Evolutionary conservation across 2,797 vertebrate genomes (phyloP).

Genomic region (Capromys pilorides): DNA sequence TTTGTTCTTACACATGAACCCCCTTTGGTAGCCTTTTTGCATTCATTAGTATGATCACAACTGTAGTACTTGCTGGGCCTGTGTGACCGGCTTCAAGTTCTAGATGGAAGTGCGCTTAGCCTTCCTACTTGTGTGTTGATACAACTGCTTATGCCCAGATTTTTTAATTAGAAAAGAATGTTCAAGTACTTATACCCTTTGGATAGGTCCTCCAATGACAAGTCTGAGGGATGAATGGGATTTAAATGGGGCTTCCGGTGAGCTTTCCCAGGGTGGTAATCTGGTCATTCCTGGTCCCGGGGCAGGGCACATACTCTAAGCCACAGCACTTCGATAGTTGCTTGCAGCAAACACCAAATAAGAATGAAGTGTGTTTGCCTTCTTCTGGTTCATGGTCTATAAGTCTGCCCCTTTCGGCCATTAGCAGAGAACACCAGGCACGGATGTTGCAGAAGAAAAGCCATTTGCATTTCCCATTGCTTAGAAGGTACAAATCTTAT

Average conservation of each 20-base stretch:
- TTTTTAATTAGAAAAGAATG: neutral
- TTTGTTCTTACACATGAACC: neutral
- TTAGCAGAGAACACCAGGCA: constrained; percentile 20
- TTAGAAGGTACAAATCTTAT: constrained; percentile 47
- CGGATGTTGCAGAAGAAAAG: neutral
- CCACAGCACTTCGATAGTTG: neutral
- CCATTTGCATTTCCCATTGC: constrained; percentile 47
- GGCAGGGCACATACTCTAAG: neutral
- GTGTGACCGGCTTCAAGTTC: neutral
- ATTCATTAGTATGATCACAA: neutral
- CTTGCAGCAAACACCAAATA: neutral
- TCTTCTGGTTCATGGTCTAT: neutral
- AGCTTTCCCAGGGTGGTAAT: neutral
- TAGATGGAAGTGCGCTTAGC: too few species aligned
- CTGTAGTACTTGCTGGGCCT: neutral
- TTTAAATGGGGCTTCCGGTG: neutral
- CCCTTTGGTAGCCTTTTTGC: neutral
- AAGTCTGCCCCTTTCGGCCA: constrained; percentile 43
- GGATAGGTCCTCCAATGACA: neutral
- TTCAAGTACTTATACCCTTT: neutral
- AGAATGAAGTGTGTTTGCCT: neutral
- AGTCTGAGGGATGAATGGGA: neutral
- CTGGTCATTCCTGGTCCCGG: neutral
- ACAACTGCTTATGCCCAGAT: neutral
- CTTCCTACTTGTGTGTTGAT: neutral